These are phyloP conservation scores for Capitulum mitella DNA, from an alignment of 2,888 invertebrate species.

Conservation along the genomic window DNA sequence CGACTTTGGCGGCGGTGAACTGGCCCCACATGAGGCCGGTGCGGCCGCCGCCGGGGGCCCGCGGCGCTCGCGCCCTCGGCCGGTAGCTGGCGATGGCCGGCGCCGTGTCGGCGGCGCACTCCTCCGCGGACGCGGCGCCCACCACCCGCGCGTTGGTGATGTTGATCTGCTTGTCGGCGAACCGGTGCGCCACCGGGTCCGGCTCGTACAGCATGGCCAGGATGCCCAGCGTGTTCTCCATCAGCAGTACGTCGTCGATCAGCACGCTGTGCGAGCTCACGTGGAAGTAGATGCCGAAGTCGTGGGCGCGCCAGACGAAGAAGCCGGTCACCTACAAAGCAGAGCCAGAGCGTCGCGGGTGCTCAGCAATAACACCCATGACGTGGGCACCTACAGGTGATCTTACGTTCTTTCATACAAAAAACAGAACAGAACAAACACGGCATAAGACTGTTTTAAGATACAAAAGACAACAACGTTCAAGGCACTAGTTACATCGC, in stretches of 20 bases:
- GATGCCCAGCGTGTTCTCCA: slow-evolving; percentile 4
- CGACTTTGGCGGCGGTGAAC: not conserved
- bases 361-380: no score
- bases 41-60: not conserved
- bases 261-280: not conserved
- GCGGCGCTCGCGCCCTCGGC: not conserved
- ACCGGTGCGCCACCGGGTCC: not conserved
- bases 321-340: slow-evolving; percentile 30
- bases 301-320: slow-evolving; percentile 30
- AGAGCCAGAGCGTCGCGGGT: no score
- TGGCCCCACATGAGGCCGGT: not conserved
- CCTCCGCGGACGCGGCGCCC: not conserved
- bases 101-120: slow-evolving; percentile 7
- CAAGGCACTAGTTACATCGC: no score
- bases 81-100: not conserved
- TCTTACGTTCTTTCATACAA: no score
- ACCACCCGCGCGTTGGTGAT: slow-evolving; percentile 19
- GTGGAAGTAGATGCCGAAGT: slow-evolving; percentile 25
- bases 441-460: no score
- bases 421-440: no score
- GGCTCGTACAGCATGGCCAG: slow-evolving; percentile 18
- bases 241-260: slow-evolving; percentile 17
- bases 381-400: no score
- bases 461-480: no score
- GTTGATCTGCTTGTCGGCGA: slow-evolving; percentile 12